Evolutionary conservation across 2,113 vertebrate species (phyloP).

Genomic region (Callocephalon fimbriatum): DNA sequence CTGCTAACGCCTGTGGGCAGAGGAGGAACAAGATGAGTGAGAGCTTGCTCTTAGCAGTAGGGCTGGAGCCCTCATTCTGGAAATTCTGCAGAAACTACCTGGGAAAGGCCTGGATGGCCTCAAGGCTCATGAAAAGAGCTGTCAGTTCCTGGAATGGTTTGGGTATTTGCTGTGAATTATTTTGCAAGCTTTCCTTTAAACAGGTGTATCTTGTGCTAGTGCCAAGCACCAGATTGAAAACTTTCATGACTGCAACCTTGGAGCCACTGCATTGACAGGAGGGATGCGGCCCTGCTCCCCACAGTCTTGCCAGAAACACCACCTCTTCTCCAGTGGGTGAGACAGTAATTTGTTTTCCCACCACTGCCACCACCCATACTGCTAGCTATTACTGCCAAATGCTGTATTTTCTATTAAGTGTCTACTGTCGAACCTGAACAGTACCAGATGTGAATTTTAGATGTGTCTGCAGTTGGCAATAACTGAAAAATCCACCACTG

Average conservation of each 20-base stretch:
- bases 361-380: neutral
- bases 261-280: neutral
- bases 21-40: neutral
- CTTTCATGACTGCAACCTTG: neutral
- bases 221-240: neutral
- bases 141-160: neutral
- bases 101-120: neutral
- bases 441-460: neutral
- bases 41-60: neutral
- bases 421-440: neutral
- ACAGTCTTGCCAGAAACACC: neutral
- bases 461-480: neutral
- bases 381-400: neutral
- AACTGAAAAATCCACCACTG: neutral
- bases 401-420: neutral
- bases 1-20: constrained; percentile 85
- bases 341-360: neutral
- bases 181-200: neutral
- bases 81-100: neutral
- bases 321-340: neutral
- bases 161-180: neutral
- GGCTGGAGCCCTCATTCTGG: neutral
- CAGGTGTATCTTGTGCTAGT: neutral
- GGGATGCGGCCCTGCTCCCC: neutral
- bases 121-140: neutral